Evolutionary conservation across 2,113 vertebrate genomes (phyloP).

Genomic region (Prietella phreatophila): DNA sequence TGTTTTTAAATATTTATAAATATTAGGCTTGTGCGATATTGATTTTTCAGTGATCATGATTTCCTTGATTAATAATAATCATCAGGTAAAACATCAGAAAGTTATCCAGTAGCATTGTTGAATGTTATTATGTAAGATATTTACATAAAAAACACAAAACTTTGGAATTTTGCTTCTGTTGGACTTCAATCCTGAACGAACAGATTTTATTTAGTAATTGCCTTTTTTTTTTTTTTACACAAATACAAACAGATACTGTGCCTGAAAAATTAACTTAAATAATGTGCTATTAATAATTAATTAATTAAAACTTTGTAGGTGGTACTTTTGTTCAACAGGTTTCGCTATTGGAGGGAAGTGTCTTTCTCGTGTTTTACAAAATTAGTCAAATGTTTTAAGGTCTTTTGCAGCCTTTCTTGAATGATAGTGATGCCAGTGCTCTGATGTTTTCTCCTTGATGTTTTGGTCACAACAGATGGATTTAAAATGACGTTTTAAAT

Average conservation of each 20-base stretch:
- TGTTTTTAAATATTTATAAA: background rate
- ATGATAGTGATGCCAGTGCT: background rate
- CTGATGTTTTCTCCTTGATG: background rate
- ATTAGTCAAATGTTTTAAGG: background rate
- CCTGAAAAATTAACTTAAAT: background rate
- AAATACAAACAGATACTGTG: background rate
- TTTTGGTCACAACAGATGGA: background rate
- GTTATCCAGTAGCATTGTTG: background rate
- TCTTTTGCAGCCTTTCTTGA: background rate
- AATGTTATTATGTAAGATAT: background rate
- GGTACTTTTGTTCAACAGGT: background rate
- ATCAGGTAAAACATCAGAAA: background rate
- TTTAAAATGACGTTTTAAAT: background rate
- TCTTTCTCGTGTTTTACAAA: background rate
- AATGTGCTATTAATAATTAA: background rate
- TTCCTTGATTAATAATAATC: background rate
- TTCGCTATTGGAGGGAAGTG: background rate
- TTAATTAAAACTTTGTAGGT: background rate
- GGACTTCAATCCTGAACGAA: background rate
- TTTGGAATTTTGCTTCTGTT: background rate
- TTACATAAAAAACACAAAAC: background rate
- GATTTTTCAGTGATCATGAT: background rate
- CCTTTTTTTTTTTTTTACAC: background rate
- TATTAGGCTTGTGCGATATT: constrained; percentile 1
- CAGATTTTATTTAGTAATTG: background rate